Evolutionary conservation across 2,888 invertebrate species (phyloP).

Genomic region (Rhopalosiphum nymphaeae): DNA sequence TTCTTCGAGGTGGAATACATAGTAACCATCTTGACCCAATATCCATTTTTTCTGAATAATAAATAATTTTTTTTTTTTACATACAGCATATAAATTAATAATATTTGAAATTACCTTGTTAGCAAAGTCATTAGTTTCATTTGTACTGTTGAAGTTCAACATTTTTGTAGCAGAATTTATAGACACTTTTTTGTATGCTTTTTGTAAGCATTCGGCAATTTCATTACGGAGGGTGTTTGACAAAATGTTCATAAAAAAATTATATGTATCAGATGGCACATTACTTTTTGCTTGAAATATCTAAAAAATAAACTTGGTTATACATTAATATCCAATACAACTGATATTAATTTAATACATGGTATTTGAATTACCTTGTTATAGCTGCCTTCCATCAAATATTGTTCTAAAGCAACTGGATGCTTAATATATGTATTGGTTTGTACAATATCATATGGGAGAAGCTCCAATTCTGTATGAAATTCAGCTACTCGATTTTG

Average conservation of each 20-base stretch:
- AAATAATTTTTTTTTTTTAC: neutral
- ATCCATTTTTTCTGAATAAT: slow-evolving; percentile 84
- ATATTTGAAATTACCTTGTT: slow-evolving; percentile 74
- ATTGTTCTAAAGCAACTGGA: slow-evolving; percentile 96
- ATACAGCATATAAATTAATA: slow-evolving; percentile 59
- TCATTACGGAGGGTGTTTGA: slow-evolving; percentile 95
- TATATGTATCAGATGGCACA: slow-evolving; percentile 96
- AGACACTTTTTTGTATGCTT: slow-evolving; percentile 92
- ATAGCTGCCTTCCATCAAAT: slow-evolving; percentile 99
- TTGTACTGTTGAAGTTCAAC: slow-evolving; percentile 84
- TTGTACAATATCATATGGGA: slow-evolving; percentile 92
- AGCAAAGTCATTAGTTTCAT: slow-evolving; percentile 85
- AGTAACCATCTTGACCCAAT: slow-evolving; percentile 82
- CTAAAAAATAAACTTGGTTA: slow-evolving; percentile 69
- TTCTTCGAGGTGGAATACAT: slow-evolving; percentile 81
- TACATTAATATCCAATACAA: neutral
- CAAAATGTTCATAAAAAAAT: slow-evolving; percentile 95
- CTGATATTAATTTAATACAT: neutral
- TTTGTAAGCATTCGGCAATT: slow-evolving; percentile 96
- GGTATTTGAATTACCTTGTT: slow-evolving; percentile 80
- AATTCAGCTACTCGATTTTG: slow-evolving; percentile 98
- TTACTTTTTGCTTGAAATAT: slow-evolving; percentile 84
- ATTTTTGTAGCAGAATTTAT: slow-evolving; percentile 89
- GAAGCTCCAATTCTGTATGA: slow-evolving; percentile 95
- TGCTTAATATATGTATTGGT: slow-evolving; percentile 94